Base-by-base conservation (phyloP, 2,113 vertebrate species). In the Spilogale gracilis region DNA sequence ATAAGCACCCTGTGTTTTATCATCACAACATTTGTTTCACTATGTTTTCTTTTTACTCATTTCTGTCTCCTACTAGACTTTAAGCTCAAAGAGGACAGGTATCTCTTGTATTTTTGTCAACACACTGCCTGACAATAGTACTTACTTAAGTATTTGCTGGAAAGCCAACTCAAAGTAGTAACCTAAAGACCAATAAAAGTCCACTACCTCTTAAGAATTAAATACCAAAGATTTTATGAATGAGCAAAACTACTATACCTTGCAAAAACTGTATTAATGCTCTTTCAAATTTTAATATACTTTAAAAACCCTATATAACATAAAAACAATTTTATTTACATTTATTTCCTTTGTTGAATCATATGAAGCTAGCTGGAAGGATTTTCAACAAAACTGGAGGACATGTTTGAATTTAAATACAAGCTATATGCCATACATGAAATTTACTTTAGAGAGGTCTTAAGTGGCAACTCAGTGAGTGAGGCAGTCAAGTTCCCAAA, bases 331-430 rank as follows among this genome's bases (percentile, higher is more conserved):
- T 30, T 87, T 56, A 83, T 25, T 56, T 89, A 16, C 50, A 30
- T 56, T 80, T 86, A 84, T 48, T 89, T 73, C 65, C 18, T 96
- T 95, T 81, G 74, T 30, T 84, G 52, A 96, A 61, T 54, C 13
- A 54, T 76, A 65, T 52, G 25, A 88, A 89, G 86, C 67, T n/a
- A 90, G 5, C 1, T 86, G 5, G 1, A 93, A 91, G 10, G 9
- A 90, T 69, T 91, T 82, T 52, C 69, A 89, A 82, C 23, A 82
- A 80, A 93, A 84, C 7, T 45, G 3, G 5, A 85, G 5, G 10
- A 1, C 16, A 84, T 38, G 7, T 60, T 8, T 38, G 2, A 60
- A 45, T 80, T 89, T 94, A 94, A 79, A 92, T 43, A 79, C 0
- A 80, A 48, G 45, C 48, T 54, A 16, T 32, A 60, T 0, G 1